Evolutionary conservation across 2,888 invertebrate species (phyloP).

Genomic region (Erynnis tages): DNA sequence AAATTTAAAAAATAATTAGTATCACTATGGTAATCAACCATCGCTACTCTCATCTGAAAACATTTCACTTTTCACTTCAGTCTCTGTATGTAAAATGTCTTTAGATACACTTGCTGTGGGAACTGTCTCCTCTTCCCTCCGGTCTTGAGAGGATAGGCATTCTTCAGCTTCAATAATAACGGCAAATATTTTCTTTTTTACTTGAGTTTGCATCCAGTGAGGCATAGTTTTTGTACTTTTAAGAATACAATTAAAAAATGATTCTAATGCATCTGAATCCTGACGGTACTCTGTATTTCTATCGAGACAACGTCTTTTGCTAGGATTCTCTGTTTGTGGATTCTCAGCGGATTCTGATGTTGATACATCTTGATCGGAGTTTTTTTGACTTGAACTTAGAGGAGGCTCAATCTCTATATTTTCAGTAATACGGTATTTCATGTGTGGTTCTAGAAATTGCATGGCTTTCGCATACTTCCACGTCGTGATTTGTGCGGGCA

Average conservation of each 20-base stretch:
- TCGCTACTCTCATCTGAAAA: constrained; percentile 49
- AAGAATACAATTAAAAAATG: constrained; percentile 66
- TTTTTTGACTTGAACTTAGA: constrained; percentile 34
- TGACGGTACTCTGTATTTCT: constrained; percentile 32
- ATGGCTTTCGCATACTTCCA: constrained; percentile 75
- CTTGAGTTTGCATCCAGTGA: constrained; percentile 71
- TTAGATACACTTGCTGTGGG: constrained; percentile 28
- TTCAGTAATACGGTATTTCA: constrained; percentile 73
- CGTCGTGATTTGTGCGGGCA: constrained; percentile 71
- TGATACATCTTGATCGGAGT: constrained; percentile 54
- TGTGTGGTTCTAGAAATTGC: constrained; percentile 73
- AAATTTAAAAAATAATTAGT: too few species aligned
- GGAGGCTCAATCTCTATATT: constrained; percentile 63
- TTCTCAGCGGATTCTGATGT: constrained; percentile 46
- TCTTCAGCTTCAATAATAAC: constrained; percentile 72
- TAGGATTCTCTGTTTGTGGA: constrained; percentile 18
- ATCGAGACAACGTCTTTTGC: constrained; percentile 43
- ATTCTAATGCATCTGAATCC: constrained; percentile 58
- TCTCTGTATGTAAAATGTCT: constrained; percentile 41
- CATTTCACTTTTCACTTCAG: constrained; percentile 60
- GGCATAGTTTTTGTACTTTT: constrained; percentile 71
- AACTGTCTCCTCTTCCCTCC: constrained; percentile 36
- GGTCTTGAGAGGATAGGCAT: constrained; percentile 46
- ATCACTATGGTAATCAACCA: too few species aligned
- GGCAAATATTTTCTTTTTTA: constrained; percentile 72